Evolutionary conservation across 2,113 vertebrate genomes (phyloP).

Genomic region (Atlantisia rogersi): DNA sequence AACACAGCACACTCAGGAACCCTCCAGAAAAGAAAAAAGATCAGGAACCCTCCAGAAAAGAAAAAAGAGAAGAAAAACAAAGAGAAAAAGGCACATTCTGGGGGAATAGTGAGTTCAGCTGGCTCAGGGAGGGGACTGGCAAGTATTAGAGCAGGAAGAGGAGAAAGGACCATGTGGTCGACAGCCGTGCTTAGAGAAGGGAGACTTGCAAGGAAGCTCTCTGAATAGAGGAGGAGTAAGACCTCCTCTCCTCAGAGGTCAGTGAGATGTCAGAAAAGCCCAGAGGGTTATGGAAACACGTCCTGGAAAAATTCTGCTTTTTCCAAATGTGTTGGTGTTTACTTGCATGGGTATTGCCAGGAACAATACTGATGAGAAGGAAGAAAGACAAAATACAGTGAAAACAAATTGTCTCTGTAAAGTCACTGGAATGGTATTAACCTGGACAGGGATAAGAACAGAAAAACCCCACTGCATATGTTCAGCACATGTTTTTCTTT

Average conservation of each 20-base stretch:
- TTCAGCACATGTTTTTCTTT: background rate
- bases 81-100: background rate
- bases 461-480: background rate
- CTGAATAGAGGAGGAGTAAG: background rate
- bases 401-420: background rate
- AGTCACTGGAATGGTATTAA: background rate
- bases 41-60: too few relatives aligned
- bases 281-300: background rate
- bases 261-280: background rate
- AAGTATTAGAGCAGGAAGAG: background rate
- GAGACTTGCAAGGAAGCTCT: background rate
- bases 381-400: background rate
- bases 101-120: background rate
- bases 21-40: too few relatives aligned
- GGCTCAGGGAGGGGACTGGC: fast-evolving
- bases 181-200: background rate
- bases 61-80: too few relatives aligned
- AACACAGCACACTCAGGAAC: background rate
- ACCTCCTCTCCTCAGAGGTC: background rate
- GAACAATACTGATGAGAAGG: background rate
- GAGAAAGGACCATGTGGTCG: background rate
- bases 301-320: background rate
- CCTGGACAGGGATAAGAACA: background rate
- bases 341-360: background rate
- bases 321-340: background rate